These are phyloP conservation scores for Zaprionus davidi DNA, from an alignment of 1,140 invertebrate genomes.

Conservation along the genomic window DNA sequence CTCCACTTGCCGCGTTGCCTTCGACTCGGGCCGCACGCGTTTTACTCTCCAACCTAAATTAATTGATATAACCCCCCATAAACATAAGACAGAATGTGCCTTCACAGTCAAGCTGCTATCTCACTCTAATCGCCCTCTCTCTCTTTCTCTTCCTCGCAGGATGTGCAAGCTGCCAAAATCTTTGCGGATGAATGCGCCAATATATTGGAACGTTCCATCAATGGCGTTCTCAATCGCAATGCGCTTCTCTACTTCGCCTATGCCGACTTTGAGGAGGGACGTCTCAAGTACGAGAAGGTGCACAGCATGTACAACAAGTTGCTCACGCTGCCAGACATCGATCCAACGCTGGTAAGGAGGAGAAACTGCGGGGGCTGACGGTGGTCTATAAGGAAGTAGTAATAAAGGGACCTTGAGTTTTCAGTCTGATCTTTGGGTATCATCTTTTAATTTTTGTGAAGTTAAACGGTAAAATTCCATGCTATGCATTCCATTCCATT, in stretches of 20 bases:
- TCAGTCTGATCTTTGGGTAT: too few species aligned
- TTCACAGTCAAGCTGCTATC: not conserved
- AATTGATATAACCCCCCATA: not conserved
- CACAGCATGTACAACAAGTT: conserved; percentile 98
- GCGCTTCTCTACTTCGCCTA: conserved; percentile 98
- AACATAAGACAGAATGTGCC: not conserved
- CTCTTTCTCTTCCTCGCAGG: conserved; percentile 85
- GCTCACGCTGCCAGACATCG: conserved; percentile 94
- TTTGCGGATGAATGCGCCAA: conserved; percentile 97
- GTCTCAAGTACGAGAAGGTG: conserved; percentile 98
- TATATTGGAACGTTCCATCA: conserved; percentile 96
- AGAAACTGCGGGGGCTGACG: not conserved
- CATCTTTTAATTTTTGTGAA: too few species aligned
- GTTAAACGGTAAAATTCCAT: too few species aligned
- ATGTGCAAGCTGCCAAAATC: conserved; percentile 94
- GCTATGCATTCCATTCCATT: too few species aligned
- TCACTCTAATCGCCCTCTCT: conserved; percentile 8
- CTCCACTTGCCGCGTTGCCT: conserved; percentile 63
- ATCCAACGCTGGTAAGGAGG: conserved; percentile 94
- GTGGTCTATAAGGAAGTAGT: not conserved
- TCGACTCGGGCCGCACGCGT: conserved; percentile 64
- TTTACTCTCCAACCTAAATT: conserved; percentile 47
- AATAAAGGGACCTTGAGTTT: not conserved
- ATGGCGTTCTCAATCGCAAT: conserved; percentile 94
- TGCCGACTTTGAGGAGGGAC: conserved; percentile 99